phyloP scores from a whole-genome alignment of 2,888 invertebrate genomes.

The Standfussiana lucernea region DNA sequence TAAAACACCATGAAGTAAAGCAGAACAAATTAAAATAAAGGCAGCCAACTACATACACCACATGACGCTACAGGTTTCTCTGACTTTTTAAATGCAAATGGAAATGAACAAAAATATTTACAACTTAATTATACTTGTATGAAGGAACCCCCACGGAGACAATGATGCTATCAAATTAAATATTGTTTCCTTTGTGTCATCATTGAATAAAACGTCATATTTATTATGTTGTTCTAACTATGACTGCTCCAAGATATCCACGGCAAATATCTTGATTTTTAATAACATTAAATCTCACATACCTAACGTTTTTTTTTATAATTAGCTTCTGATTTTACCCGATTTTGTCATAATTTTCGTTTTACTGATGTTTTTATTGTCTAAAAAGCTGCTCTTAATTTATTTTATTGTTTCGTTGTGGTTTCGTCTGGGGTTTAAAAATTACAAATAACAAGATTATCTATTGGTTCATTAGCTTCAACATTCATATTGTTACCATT shows the following conservation, averaged over 20 bases:
- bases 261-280: neutral
- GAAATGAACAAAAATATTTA: conserved; percentile 34
- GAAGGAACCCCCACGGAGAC: conserved; percentile 58
- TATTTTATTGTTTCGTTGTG: neutral
- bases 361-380: too few species aligned
- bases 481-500: neutral
- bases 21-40: neutral
- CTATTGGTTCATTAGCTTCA: neutral
- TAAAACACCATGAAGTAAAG: neutral
- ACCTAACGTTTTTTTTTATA: neutral
- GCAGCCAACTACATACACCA: neutral
- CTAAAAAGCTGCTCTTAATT: neutral
- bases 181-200: conserved; percentile 47
- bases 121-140: conserved; percentile 49
- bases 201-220: conserved; percentile 33
- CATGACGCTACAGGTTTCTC: neutral
- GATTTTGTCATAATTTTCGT: neutral
- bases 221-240: conserved; percentile 19
- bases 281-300: neutral
- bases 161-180: conserved; percentile 29
- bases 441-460: neutral
- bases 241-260: neutral
- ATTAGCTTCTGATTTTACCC: neutral
- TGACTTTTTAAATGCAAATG: conserved; percentile 22
- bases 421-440: neutral